Evolutionary conservation across 2,797 vertebrate species (phyloP).

Genomic region (Hemitrygon akajei): DNA sequence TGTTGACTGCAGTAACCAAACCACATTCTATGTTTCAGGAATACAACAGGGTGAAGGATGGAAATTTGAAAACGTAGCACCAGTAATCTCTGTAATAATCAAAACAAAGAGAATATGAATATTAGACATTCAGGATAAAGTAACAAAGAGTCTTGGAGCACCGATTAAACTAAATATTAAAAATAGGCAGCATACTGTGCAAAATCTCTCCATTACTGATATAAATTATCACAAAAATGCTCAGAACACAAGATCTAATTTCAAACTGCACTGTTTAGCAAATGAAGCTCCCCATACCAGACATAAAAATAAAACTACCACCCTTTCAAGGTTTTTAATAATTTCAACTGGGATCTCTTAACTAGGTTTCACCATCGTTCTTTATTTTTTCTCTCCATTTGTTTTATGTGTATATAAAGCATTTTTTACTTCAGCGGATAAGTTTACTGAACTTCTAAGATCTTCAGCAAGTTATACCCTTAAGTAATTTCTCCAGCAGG

Average conservation of each 20-base stretch:
- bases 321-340: background rate
- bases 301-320: background rate
- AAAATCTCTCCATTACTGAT: background rate
- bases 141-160: background rate
- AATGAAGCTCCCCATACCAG: background rate
- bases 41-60: background rate
- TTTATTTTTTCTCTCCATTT: background rate
- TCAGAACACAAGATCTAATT: background rate
- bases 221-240: background rate
- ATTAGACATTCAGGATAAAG: background rate
- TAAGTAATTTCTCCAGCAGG: background rate
- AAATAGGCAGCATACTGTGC: background rate
- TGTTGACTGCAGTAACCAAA: background rate
- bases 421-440: background rate
- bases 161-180: background rate
- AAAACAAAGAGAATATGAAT: background rate
- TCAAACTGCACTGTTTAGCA: background rate
- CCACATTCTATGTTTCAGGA: background rate
- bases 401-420: background rate
- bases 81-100: background rate
- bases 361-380: background rate
- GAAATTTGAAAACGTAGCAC: background rate
- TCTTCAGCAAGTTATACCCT: background rate
- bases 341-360: background rate
- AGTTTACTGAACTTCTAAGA: background rate